Evolutionary conservation across 37 sponge, comb jelly and placozoan genomes (phyloP).

Genomic region (Halichondria panicea): DNA sequence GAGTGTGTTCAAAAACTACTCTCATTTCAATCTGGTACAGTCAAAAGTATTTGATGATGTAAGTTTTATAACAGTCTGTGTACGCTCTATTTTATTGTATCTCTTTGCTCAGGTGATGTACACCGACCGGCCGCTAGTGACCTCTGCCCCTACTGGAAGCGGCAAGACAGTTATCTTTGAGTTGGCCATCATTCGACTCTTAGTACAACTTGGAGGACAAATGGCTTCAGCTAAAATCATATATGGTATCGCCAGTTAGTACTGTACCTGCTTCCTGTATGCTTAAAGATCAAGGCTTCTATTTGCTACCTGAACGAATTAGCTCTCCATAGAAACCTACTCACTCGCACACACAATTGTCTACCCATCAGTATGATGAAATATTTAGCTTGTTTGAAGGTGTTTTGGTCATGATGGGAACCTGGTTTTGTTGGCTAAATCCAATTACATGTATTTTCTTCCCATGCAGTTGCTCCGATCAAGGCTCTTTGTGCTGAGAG

Average conservation of each 20-base stretch:
- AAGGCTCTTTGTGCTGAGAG: conserved; percentile 97
- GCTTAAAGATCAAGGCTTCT: no score
- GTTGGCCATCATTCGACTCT: conserved; percentile 88
- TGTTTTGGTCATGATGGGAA: no score
- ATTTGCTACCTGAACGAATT: no score
- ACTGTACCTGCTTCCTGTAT: no score
- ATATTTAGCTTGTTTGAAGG: no score
- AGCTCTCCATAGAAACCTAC: neutral
- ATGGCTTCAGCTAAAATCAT: conserved; percentile 68
- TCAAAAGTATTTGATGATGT: conserved; percentile 95
- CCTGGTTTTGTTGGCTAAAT: no score
- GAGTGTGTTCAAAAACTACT: conserved; percentile 65
- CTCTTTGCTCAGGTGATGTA: conserved; percentile 69
- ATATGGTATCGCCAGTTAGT: conserved; percentile 68
- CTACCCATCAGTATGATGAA: no score
- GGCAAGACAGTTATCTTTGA: conserved; percentile 98
- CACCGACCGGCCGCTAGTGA: conserved; percentile 81
- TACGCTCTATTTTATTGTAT: neutral
- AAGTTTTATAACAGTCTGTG: conserved; percentile 16
- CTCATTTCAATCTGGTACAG: conserved; percentile 95
- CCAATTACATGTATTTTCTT: neutral
- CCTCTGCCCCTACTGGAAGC: conserved; percentile 96
- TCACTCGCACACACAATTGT: neutral
- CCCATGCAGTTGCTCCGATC: conserved; percentile 87
- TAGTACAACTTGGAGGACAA: conserved; percentile 56